Evolutionary conservation across 2,888 invertebrate genomes (phyloP), one percentile per base, ranked within the genome.

Genomic region (Parochlus steinenii): DNA sequence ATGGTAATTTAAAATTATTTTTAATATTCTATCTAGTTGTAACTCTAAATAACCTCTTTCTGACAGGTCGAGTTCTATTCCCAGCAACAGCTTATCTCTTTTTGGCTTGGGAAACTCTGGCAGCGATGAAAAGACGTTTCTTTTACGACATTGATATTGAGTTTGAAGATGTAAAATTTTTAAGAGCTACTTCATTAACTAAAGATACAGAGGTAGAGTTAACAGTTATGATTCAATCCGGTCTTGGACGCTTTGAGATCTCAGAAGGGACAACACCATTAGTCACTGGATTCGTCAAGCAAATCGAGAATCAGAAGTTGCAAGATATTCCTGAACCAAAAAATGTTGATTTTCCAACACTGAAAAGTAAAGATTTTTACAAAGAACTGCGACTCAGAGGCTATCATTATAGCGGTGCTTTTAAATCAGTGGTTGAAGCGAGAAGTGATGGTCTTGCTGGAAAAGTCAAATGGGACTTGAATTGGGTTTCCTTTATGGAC

Each of bases 401-500:
- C 16, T 71, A 74, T 46, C 68, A 25, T 6, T 23, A 33, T 43
- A 48, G 50, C 3, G 61, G 61, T 2, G 33, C 53, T 1, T 68
- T 67, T 48, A 53, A 56, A 38, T 62, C 65, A 12, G 48, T 72
- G 4, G 46, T 52, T 6, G 52, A 54, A 8, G 50, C 62, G 2
- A 61, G 65, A 27, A 53, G 54, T 33, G 48, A 66, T 48, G 78
- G 76, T 38, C 52, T 58, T 1, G 54, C 48, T 46, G 87, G 83
- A 33, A 62, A 69, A 48, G 63, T 92, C 41, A 61, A 66, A 39
- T 92, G 89, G 87, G 68, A 68, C 40, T 71, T 72, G 44, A 79
- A 87, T 60, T 92, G 89, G 89, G 73, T 89, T 40, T 72, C 85
- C 11, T 90, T 76, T 61, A 71, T 90, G 52, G 92, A 92, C 56